Percentiles rank a stretch among this genome's conserved stretches.
These are phyloP conservation scores for Syngnathus typhle DNA, from an alignment of 2,113 vertebrate species.

Conservation along the genomic window DNA sequence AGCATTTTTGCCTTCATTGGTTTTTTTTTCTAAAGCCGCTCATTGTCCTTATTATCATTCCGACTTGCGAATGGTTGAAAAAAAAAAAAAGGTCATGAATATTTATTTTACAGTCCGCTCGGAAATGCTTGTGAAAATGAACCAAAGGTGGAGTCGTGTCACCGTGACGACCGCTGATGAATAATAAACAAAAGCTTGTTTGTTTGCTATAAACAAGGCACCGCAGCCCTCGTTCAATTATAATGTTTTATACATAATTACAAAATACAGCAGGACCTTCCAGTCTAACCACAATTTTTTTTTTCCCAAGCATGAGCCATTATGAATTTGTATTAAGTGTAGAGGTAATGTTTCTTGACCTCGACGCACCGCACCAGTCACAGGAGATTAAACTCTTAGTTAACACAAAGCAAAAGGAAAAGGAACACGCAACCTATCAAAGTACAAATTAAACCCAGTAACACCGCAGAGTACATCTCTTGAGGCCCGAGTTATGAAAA, in stretches of 20 bases:
- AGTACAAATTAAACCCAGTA: neutral
- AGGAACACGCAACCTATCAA: neutral
- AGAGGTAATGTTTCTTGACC: neutral
- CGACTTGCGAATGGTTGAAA: neutral
- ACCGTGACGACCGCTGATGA: neutral
- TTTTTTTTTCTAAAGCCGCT: neutral
- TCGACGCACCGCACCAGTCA: neutral
- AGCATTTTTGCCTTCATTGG: neutral
- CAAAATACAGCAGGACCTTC: neutral
- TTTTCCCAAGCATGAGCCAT: neutral
- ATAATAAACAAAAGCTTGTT: slow-evolving; percentile 1
- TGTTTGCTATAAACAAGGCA: neutral
- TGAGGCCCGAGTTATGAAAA: neutral
- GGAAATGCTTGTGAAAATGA: neutral
- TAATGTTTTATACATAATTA: neutral
- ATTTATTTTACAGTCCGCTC: neutral
- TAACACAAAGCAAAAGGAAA: neutral
- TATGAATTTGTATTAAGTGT: neutral
- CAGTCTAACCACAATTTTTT: neutral
- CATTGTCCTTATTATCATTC: neutral
- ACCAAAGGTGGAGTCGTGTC: neutral
- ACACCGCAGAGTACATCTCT: neutral
- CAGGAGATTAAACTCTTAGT: neutral
- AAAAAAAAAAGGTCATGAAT: neutral
- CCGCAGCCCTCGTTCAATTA: neutral